A percentile compares a stretch with the other conserved stretches of the same genome.
Evolutionary conservation across 2,113 vertebrate species (phyloP).

Genomic region (Catharus fuscescens): DNA sequence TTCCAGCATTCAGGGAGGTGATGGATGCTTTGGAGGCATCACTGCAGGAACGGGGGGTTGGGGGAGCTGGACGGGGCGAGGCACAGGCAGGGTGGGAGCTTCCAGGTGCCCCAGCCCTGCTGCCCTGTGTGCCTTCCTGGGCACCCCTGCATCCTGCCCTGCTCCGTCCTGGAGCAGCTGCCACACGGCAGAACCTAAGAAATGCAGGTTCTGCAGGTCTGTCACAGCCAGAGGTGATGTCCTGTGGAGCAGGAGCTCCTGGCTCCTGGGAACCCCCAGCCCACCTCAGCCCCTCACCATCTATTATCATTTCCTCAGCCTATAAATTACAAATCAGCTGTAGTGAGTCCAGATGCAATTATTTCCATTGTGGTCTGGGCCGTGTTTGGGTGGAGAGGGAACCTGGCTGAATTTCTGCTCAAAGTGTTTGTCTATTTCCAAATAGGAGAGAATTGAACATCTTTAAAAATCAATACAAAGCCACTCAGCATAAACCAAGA

Average conservation of each 20-base stretch:
- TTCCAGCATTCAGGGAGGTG: not conserved
- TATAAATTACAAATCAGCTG: not conserved
- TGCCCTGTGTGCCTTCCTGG: not conserved
- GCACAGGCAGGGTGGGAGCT: not conserved
- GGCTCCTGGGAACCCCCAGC: not conserved
- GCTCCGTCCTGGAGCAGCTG: not conserved
- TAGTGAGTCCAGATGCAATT: not conserved
- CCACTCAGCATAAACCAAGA: conserved; percentile 28
- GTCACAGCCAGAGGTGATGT: fast-evolving
- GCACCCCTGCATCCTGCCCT: not conserved
- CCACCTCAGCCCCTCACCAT: not conserved
- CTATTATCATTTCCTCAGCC: not conserved
- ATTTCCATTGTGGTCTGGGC: not conserved
- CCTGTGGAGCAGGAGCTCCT: not conserved
- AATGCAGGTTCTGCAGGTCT: not conserved
- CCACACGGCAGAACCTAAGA: fast-evolving
- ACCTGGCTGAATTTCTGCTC: not conserved
- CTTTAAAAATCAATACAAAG: conserved; percentile 63
- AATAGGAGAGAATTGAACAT: conserved; percentile 32
- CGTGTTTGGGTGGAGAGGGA: not conserved
- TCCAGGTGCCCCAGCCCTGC: not conserved
- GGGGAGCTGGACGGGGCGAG: not conserved
- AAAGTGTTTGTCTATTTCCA: conserved; percentile 18
- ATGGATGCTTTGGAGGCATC: not conserved
- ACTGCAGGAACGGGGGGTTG: not conserved